Evolutionary conservation across 92 coral and sea anemone genomes (phyloP), one percentile per base, ranked within the genome.

Genomic region (Ricordea florida): DNA sequence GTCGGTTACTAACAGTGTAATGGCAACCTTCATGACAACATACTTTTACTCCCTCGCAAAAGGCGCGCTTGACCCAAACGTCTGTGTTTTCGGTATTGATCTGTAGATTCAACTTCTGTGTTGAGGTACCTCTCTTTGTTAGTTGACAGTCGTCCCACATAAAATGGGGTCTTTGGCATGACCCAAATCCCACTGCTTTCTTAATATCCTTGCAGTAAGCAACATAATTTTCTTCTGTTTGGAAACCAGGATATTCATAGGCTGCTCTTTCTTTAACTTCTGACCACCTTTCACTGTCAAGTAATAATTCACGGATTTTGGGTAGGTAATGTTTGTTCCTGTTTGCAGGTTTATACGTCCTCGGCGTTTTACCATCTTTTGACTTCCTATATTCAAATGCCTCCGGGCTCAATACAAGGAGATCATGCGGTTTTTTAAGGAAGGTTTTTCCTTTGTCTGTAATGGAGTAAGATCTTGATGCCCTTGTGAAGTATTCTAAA

Each of bases 121-220:
- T 60, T n/a, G 57, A 24, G 3, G 70, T 68, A 23, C 53, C 40
- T n/a, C 75, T 42, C 28, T 50, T 42, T 59, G 74, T 71, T n/a
- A 71, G 56, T 30, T 81, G 74, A 23, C 74, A 69, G 50, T 80
- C 86, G 9, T 70, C 66, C 79, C 86, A 70, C 57, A 68, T 57
- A n/a, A 40, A 81, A 29, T 81, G 87, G 14, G 71, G 51, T 41
- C 71, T 55, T 68, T 78, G 58, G 44, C 56, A 22, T 41, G 79
- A 76, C 1, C 85, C 57, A 47, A 80, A 80, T 2, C 31, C 44
- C 10, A 3, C 44, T 10, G 55, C 7, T 9, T 32, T 80, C 17
- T 67, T 18, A 22, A 68, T 36, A 61, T 80, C 43, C 32, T 80
- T 23, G 34, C 79, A 80, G 55, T 66, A 80, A 13, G 38, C 38